phyloP scores from a whole-genome alignment of 1,140 invertebrate species.

The Zaprionus inermis region DNA sequence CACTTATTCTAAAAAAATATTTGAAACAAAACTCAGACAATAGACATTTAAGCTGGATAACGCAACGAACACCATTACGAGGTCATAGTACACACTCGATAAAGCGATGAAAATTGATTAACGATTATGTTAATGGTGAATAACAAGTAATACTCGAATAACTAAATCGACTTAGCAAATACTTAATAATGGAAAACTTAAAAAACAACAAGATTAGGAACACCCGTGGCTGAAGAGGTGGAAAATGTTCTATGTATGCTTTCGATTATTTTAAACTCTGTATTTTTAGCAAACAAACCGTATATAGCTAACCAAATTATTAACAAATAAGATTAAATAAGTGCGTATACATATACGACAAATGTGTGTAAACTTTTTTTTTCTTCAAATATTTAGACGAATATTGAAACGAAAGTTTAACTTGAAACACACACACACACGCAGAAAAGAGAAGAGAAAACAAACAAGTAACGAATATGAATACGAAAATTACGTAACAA shows the following conservation, averaged over 20 bases:
- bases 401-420: slow-evolving; percentile 46
- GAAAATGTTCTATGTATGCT: slow-evolving; percentile 32
- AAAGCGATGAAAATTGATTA: not conserved
- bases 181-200: slow-evolving; percentile 38
- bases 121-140: slow-evolving; percentile 9
- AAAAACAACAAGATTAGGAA: slow-evolving; percentile 15
- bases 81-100: slow-evolving; percentile 11
- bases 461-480: slow-evolving; percentile 8
- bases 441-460: slow-evolving; percentile 12
- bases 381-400: slow-evolving; percentile 33
- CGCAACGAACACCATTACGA: slow-evolving; percentile 49
- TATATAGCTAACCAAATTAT: slow-evolving; percentile 60
- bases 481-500: slow-evolving; percentile 33
- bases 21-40: slow-evolving; percentile 39
- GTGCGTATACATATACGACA: slow-evolving; percentile 23
- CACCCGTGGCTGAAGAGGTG: not conserved
- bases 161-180: slow-evolving; percentile 24
- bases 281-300: slow-evolving; percentile 8
- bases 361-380: slow-evolving; percentile 27
- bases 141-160: slow-evolving; percentile 11
- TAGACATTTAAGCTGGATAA: slow-evolving; percentile 55
- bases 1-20: slow-evolving; percentile 23
- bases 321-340: slow-evolving; percentile 35
- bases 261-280: slow-evolving; percentile 22
- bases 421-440: not conserved